Percentiles rank a stretch among this genome's conserved stretches.
phyloP scores from a whole-genome alignment of 1,140 invertebrate species.

The Zaprionus tsacasi region DNA sequence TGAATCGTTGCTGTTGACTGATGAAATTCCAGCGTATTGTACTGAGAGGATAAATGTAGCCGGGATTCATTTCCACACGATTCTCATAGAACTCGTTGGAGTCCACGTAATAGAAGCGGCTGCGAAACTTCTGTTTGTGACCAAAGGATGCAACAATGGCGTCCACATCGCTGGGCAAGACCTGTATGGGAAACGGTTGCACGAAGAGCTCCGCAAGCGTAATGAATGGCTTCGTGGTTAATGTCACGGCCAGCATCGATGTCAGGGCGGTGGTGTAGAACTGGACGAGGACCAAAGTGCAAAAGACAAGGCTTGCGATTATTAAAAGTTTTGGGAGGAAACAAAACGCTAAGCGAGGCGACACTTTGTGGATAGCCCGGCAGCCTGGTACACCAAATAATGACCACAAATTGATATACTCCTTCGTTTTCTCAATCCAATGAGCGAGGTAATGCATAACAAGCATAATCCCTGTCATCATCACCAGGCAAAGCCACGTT shows the following conservation, averaged over 20 bases:
- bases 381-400: slow-evolving; percentile 57
- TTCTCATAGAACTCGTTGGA: slow-evolving; percentile 23
- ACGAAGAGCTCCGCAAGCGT: slow-evolving; percentile 36
- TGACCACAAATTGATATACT: slow-evolving; percentile 19
- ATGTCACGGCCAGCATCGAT: slow-evolving; percentile 48
- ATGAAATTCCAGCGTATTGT: slow-evolving; percentile 55
- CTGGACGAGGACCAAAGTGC: slow-evolving; percentile 44
- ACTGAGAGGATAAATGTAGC: slow-evolving; percentile 65
- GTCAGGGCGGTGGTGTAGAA: slow-evolving; percentile 56
- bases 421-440: neutral
- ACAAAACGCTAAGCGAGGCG: neutral
- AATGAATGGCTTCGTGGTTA: neutral
- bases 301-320: slow-evolving; percentile 19
- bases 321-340: neutral
- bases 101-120: slow-evolving; percentile 22
- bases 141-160: slow-evolving; percentile 54
- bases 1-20: slow-evolving; percentile 47
- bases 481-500: slow-evolving; percentile 41
- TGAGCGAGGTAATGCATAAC: slow-evolving; percentile 1
- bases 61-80: slow-evolving; percentile 39
- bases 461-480: neutral
- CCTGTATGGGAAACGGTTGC: slow-evolving; percentile 44
- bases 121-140: slow-evolving; percentile 37
- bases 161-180: slow-evolving; percentile 37
- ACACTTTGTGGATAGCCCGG: neutral